Percentiles rank a stretch among this genome's conserved stretches.
Conservation (phyloP, 1,140 invertebrate genomes). For the Drosophila auraria region DNA sequence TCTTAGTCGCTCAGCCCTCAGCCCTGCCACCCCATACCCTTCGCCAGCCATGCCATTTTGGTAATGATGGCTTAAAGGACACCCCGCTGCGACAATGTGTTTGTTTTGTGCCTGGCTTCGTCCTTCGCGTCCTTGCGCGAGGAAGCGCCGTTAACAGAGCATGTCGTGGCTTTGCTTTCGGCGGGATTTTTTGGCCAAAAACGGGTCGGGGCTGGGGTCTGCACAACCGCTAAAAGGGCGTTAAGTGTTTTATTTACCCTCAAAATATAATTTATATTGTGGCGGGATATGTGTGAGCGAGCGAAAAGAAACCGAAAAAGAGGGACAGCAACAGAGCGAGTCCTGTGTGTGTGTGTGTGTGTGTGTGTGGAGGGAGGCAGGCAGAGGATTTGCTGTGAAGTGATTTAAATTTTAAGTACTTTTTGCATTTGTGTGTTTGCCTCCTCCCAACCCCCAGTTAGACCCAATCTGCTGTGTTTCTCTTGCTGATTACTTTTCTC, state of each 20-base stretch:
- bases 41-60: conserved; percentile 70
- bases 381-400: conserved; percentile 72
- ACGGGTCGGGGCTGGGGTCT: conserved; percentile 34
- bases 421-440: conserved; percentile 54
- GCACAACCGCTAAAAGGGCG: conserved; percentile 79
- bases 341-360: conserved; percentile 31
- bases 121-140: conserved; percentile 65
- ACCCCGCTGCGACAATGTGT: conserved; percentile 78
- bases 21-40: not conserved
- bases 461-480: conserved; percentile 35
- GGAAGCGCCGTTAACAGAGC: conserved; percentile 76
- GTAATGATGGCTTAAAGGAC: conserved; percentile 80
- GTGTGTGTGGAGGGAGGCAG: not conserved
- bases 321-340: conserved; percentile 8
- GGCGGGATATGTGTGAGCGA: conserved; percentile 45
- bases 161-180: conserved; percentile 62
- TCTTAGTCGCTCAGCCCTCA: conserved; percentile 58
- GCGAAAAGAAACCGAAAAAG: not conserved
- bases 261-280: conserved; percentile 82
- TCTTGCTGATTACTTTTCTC: conserved; percentile 79
- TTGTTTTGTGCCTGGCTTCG: conserved; percentile 34
- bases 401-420: conserved; percentile 84
- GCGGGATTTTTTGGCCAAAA: conserved; percentile 20
- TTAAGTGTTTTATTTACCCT: conserved; percentile 84
- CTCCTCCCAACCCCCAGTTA: not conserved